Percentiles rank a stretch among this genome's conserved stretches.
These are phyloP conservation scores for Anoplopoma fimbria DNA, from an alignment of 2,113 vertebrate genomes.

Conservation along the genomic window DNA sequence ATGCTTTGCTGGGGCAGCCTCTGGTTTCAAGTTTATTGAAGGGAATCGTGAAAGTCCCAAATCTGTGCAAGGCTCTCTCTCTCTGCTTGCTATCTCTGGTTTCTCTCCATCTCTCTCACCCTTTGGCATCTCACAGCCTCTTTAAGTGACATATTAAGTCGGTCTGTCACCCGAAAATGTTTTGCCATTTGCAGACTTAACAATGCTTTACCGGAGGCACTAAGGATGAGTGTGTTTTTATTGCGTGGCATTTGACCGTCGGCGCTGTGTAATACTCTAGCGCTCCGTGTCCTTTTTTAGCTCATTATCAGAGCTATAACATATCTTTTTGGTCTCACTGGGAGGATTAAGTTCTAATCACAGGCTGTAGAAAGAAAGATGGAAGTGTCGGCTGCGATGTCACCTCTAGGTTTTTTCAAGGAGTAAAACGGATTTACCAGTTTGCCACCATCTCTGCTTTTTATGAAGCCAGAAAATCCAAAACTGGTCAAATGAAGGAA, in stretches of 20 bases:
- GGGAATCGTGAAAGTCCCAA: slow-evolving; percentile 18
- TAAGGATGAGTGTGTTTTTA: slow-evolving; percentile 45
- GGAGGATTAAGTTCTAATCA: slow-evolving; percentile 26
- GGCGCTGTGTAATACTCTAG: slow-evolving; percentile 28
- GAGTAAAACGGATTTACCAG: neutral
- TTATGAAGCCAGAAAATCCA: neutral
- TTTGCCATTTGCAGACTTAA: slow-evolving; percentile 52
- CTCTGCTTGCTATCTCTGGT: neutral
- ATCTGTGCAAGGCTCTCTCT: neutral
- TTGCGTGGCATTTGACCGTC: slow-evolving; percentile 38
- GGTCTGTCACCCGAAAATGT: slow-evolving; percentile 40
- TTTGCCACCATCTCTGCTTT: neutral
- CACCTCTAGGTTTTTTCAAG: slow-evolving; percentile 9
- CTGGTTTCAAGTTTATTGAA: slow-evolving; percentile 37
- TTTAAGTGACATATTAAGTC: slow-evolving; percentile 47
- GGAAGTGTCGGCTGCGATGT: neutral
- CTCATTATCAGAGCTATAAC: slow-evolving; percentile 32
- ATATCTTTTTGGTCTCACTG: slow-evolving; percentile 15
- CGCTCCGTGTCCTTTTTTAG: slow-evolving; percentile 8
- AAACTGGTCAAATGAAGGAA: neutral
- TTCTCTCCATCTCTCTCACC: neutral
- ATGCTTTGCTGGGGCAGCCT: slow-evolving; percentile 2
- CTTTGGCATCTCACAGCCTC: slow-evolving; percentile 17
- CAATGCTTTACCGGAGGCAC: slow-evolving; percentile 19
- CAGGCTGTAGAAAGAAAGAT: slow-evolving; percentile 7